Evolutionary conservation across 2,888 invertebrate genomes (phyloP), one percentile per base, ranked within the genome.

Genomic region (Drepanosiphum platanoidis): DNA sequence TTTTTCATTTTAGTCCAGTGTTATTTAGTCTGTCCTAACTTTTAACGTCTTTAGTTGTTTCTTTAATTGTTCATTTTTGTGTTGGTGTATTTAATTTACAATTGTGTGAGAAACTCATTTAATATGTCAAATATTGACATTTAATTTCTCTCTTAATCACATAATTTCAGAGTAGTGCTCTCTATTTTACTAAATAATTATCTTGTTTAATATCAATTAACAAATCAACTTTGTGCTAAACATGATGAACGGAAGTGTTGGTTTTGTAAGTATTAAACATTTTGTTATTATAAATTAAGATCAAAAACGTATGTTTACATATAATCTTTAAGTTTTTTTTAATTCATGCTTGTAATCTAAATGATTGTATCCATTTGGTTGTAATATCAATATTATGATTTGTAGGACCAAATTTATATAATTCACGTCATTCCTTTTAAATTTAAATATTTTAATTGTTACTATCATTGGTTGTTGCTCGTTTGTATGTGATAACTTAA

Each of bases 221-320:
- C 42, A 22, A n/a, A n/a, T 79, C n/a, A n/a, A 27, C 58, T 58
- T 58, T 36, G 0, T 32, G 42, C 42, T 58, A 61, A 82, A 42
- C n/a, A 82, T 82, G 81, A 82, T 82, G 81, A 82, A 82, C 42
- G 81, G 81, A 82, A n/a, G 71, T 61, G 61, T 82, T 82, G 61
- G 71, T 32, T 82, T 82, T 32, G 81, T 82, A 39, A 82, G 81
- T 72, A 61, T 2, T 27, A 15, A 30, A 11, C 18, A 5, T 0
- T n/a, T 39, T 34, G 8, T 52, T 0, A 15, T 30, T n/a, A 7
- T 13, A 22, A n/a, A 18, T 7, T 30, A 1, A 18, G 4, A n/a
- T n/a, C 39, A 71, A 72, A 8, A 15, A 46, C 8, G 18, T 32
- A 66, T 18, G 32, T 42, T 5, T n/a, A 18, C 15, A 13, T 61